Base-by-base conservation (phyloP, 1,140 invertebrate species). In the Bombus breviceps region DNA sequence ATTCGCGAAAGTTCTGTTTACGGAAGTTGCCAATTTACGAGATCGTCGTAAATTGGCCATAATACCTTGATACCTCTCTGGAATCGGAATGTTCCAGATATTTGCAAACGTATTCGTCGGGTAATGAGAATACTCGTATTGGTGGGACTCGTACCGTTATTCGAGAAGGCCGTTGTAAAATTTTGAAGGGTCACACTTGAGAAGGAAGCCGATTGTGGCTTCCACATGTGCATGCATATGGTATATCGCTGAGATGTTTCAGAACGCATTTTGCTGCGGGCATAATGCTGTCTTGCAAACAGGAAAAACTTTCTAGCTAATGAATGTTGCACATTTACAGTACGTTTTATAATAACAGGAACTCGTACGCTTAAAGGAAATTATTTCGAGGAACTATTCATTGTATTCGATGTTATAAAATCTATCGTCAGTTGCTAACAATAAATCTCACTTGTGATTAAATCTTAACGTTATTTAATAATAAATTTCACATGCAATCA, bases 221-320 rank as follows among this genome's bases (percentile, higher is more conserved):
- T n/a, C n/a, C n/a, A n/a, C n/a, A n/a, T n/a, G 22, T 32, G 28
- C 71, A 4, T 32, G n/a, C 71, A 73, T 32, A n/a, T n/a, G n/a
- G n/a, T n/a, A 43, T 41, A 43, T 73, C 41, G 18, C 18, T 5
- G 39, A 32, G 39, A n/a, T 39, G 41, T 73, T 43, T 41, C 69
- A 13, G 34, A 10, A 25, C 41, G 6, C 6, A 72, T n/a, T 66
- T 66, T 32, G 5, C 64, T 32, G n/a, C 32, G 25, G 0, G 28
- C 6, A 9, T 72, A 43, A 72, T n/a, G 12, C 39, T 4, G 13
- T 32, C 15, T 43, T 43, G 28, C 39, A 37, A 71, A 28, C 69
- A n/a, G 69, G 68, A 39, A 69, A 71, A 71, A 71, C 69, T 71
- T 71, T 71, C 69, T 41, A 71, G 25, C 39, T 32, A 43, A 43